phyloP scores from a whole-genome alignment of 2,888 invertebrate genomes.

The Ornithoptera priamus region DNA sequence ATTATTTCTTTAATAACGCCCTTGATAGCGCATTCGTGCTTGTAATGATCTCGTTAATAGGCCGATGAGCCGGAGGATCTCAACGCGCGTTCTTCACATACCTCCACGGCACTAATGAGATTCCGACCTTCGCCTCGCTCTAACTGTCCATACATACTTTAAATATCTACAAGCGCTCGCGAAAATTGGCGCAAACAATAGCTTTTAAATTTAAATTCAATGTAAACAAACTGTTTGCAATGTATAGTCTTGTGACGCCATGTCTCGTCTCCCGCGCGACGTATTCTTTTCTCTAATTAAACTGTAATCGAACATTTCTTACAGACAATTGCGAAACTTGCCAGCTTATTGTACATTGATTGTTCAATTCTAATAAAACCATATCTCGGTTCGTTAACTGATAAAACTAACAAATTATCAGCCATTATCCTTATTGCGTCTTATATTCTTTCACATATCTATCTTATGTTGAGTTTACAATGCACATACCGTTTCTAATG shows the following conservation, averaged over 20 bases:
- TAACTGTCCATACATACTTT: slow-evolving; percentile 27
- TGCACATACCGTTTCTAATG: background rate
- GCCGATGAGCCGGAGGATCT: slow-evolving; percentile 55
- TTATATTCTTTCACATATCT: slow-evolving; percentile 13
- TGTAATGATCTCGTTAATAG: slow-evolving; percentile 54
- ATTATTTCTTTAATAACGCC: slow-evolving; percentile 23
- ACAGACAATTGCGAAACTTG: slow-evolving; percentile 42
- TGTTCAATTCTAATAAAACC: slow-evolving; percentile 48
- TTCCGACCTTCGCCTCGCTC: slow-evolving; percentile 48
- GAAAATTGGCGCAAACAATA: slow-evolving; percentile 30
- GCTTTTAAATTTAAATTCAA: slow-evolving; percentile 27
- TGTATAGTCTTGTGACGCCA: slow-evolving; percentile 34
- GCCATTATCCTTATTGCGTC: slow-evolving; percentile 35
- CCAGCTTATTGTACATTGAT: slow-evolving; percentile 40
- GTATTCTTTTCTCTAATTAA: slow-evolving; percentile 8
- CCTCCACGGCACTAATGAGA: slow-evolving; percentile 53
- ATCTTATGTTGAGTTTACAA: background rate
- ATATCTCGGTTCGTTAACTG: slow-evolving; percentile 49
- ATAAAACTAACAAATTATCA: slow-evolving; percentile 46
- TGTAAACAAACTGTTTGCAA: slow-evolving; percentile 29
- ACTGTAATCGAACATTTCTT: slow-evolving; percentile 33
- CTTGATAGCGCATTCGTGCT: slow-evolving; percentile 48
- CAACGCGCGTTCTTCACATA: slow-evolving; percentile 60
- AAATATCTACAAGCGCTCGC: slow-evolving; percentile 15
- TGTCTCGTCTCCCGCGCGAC: slow-evolving; percentile 33